Conservation (phyloP, 2,888 invertebrate genomes). For the Lamellibrachia satsuma region DNA sequence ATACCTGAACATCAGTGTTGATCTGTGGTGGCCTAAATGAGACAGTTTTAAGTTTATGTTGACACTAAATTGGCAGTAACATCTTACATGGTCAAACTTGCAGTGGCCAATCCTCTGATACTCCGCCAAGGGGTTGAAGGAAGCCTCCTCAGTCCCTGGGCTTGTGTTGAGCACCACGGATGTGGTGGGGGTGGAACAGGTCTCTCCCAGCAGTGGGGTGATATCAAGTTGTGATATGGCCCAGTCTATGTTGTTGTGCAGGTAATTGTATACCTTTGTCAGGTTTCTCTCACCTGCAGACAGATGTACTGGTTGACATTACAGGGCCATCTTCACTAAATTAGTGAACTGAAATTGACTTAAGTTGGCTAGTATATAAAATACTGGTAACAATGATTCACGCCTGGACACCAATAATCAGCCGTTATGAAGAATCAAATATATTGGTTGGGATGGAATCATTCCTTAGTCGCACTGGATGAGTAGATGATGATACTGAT, state of each 20-base stretch:
- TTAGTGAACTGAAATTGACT: too few species aligned
- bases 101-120: not conserved
- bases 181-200: not conserved
- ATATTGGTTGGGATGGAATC: too few species aligned
- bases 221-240: not conserved
- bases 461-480: not conserved
- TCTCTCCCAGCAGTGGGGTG: not conserved
- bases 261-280: not conserved
- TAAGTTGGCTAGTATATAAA: too few species aligned
- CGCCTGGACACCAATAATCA: too few species aligned
- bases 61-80: not conserved
- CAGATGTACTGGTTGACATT: not conserved
- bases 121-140: not conserved
- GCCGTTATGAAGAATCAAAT: too few species aligned
- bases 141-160: not conserved
- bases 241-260: not conserved
- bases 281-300: not conserved
- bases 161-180: not conserved
- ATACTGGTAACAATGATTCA: too few species aligned
- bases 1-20: too few species aligned
- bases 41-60: too few species aligned
- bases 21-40: too few species aligned
- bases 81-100: slow-evolving; percentile 4
- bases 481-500: not conserved
- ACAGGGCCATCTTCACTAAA: not conserved